phyloP scores from a whole-genome alignment of 2,888 invertebrate genomes.

The Lasioglossum vierecki region DNA sequence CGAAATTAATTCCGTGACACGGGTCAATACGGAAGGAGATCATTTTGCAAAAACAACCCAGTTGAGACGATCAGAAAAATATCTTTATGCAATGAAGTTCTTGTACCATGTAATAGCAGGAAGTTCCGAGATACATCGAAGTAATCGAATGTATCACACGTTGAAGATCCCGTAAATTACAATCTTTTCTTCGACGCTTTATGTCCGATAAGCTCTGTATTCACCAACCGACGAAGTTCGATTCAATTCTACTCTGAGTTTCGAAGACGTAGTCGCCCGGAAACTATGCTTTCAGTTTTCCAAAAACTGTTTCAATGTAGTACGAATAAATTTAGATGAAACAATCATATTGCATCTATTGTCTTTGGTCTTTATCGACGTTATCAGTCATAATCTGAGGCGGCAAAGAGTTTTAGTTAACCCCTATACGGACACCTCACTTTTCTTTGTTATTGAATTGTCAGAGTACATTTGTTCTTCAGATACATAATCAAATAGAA shows the following conservation, averaged over 20 bases:
- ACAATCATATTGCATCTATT: background rate
- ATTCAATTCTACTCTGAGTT: background rate
- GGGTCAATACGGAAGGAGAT: background rate
- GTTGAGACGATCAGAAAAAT: background rate
- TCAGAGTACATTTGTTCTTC: background rate
- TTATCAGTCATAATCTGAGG: background rate
- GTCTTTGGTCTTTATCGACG: background rate
- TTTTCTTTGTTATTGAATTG: background rate
- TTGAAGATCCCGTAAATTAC: background rate
- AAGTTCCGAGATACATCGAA: background rate
- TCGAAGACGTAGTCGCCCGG: background rate
- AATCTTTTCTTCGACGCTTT: background rate
- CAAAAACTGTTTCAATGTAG: background rate
- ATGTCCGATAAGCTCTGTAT: background rate
- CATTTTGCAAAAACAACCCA: background rate
- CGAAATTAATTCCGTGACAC: background rate
- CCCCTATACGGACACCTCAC: background rate
- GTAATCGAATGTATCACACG: background rate
- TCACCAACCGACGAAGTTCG: background rate
- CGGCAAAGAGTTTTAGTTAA: background rate
- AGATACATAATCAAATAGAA: background rate
- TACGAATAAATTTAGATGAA: background rate
- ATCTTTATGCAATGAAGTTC: background rate
- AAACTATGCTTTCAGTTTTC: background rate
- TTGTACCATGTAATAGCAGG: background rate